Conservation (phyloP, 2,888 invertebrate genomes). For the Pinctada fucata region DNA sequence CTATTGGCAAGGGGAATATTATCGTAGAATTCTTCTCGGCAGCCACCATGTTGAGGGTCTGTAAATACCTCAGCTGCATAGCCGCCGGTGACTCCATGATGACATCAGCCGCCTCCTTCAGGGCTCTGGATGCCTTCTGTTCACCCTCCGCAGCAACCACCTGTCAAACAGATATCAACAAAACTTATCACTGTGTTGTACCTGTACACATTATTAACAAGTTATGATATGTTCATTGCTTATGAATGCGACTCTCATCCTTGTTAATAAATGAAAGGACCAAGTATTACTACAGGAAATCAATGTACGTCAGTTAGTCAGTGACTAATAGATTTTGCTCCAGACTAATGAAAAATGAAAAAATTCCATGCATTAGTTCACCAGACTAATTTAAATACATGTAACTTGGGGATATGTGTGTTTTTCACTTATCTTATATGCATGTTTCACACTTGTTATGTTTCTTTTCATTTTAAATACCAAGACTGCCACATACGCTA, state of each 20-base stretch:
- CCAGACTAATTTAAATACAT: too few relatives aligned
- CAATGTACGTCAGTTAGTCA: too few relatives aligned
- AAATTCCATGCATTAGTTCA: too few relatives aligned
- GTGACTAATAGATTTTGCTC: too few relatives aligned
- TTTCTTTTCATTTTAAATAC: too few relatives aligned
- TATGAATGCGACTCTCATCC: not conserved
- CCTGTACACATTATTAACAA: not conserved
- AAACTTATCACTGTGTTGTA: too few relatives aligned
- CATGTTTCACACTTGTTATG: too few relatives aligned
- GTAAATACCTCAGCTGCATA: conserved; percentile 80
- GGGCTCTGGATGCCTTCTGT: conserved; percentile 84
- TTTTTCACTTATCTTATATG: too few relatives aligned
- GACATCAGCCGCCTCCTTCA: conserved; percentile 91
- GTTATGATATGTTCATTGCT: not conserved
- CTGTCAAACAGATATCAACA: conserved; percentile 75
- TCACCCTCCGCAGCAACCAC: conserved; percentile 75
- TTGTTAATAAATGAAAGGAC: not conserved
- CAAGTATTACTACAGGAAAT: not conserved
- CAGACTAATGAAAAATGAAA: too few relatives aligned
- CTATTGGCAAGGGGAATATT: conserved; percentile 74
- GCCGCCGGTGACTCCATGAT: conserved; percentile 90
- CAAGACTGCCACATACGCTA: too few relatives aligned
- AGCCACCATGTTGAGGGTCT: conserved; percentile 73
- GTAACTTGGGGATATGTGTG: too few relatives aligned
- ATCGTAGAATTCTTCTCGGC: conserved; percentile 76